Evolutionary conservation across 2,797 vertebrate genomes (phyloP).

Genomic region (Orestias chungarensis): DNA sequence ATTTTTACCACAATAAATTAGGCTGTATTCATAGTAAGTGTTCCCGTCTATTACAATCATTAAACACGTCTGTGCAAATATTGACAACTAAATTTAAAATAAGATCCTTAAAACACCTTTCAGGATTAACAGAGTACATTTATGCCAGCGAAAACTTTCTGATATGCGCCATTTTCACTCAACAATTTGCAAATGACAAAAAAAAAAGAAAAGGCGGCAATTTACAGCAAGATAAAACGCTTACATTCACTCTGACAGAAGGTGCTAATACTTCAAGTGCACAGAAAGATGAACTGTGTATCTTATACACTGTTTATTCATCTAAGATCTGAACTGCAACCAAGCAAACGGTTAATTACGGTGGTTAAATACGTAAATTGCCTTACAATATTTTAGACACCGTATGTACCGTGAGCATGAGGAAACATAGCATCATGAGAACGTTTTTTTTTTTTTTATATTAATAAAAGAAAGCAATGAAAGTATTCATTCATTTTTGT

Average conservation of each 20-base stretch:
- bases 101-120: slow-evolving; percentile 3
- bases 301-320: slow-evolving; percentile 4
- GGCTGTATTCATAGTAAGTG: slow-evolving; percentile 5
- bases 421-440: background rate
- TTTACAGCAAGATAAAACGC: background rate
- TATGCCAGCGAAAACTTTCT: background rate
- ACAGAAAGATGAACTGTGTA: background rate
- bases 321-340: slow-evolving; percentile 15
- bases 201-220: slow-evolving; percentile 14
- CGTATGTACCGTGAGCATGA: background rate
- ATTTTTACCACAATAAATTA: slow-evolving; percentile 2
- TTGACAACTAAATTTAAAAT: slow-evolving; percentile 1
- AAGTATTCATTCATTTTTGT: background rate
- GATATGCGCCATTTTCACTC: background rate
- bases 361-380: too few species aligned
- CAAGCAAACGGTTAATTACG: too few species aligned
- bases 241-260: background rate
- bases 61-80: background rate
- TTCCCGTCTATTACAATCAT: slow-evolving; percentile 13
- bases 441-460: background rate
- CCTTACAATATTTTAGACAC: background rate
- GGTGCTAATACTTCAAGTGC: background rate
- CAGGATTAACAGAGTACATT: background rate
- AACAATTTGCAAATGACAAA: slow-evolving; percentile 7
- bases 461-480: background rate